A percentile compares a stretch with the other conserved stretches of the same genome.
Evolutionary conservation across 2,797 vertebrate species (phyloP).

Genomic region (Silurus aristotelis): DNA sequence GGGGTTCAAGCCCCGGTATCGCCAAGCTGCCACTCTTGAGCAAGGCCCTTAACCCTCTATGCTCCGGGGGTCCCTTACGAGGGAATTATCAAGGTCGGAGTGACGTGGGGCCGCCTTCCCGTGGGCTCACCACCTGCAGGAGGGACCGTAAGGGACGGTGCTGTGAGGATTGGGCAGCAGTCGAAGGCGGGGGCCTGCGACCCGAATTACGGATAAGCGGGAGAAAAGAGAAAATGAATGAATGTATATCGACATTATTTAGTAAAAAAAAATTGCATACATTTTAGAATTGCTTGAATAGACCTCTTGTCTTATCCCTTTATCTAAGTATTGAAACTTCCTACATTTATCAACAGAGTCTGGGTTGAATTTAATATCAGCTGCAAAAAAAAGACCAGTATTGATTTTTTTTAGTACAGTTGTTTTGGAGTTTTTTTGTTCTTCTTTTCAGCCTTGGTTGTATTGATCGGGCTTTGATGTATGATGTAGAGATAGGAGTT

Average conservation of each 20-base stretch:
- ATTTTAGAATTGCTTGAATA: background rate
- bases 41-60: too few species aligned
- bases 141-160: too few species aligned
- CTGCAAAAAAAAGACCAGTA: background rate
- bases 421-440: background rate
- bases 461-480: background rate
- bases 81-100: too few species aligned
- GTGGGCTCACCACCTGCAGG: too few species aligned
- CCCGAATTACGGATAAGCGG: too few species aligned
- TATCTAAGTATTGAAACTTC: background rate
- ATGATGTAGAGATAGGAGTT: background rate
- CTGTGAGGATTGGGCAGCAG: too few species aligned
- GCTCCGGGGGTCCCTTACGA: too few species aligned
- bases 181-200: too few species aligned
- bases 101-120: too few species aligned
- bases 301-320: background rate
- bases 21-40: too few species aligned
- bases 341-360: background rate
- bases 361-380: background rate
- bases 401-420: background rate
- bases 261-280: background rate
- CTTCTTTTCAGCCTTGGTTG: background rate
- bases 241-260: background rate
- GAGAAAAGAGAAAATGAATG: too few species aligned
- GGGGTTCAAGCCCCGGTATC: too few species aligned